Evolutionary conservation across 2,797 vertebrate species (phyloP).

Genomic region (Neosilurus mollespiculum): DNA sequence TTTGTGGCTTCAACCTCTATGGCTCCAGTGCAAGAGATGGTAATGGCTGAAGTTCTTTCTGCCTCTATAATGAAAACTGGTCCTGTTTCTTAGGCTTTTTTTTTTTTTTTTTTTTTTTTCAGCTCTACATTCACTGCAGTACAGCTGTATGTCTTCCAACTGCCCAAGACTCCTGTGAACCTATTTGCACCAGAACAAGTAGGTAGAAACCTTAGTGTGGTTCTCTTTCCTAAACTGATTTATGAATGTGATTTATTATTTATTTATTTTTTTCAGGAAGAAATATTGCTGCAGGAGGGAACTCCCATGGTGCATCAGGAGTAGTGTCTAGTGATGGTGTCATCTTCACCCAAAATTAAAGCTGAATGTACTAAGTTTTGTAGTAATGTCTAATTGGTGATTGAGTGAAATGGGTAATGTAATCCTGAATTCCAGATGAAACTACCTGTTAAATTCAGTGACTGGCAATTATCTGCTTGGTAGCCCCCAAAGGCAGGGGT

Average conservation of each 20-base stretch:
- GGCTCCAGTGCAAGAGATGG: constrained; percentile 44
- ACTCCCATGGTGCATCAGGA: background rate
- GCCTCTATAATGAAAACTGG: background rate
- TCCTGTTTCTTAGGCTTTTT: background rate
- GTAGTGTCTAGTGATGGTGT: constrained; percentile 61
- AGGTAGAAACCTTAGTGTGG: constrained; percentile 10
- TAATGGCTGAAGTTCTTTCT: constrained; percentile 32
- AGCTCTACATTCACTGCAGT: constrained; percentile 71
- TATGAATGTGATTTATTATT: background rate
- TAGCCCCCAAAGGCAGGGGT: no score
- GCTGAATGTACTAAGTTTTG: background rate
- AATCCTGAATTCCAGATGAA: no score
- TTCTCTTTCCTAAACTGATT: background rate
- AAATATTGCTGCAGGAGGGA: constrained; percentile 37
- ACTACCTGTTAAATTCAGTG: no score
- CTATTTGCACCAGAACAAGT: constrained; percentile 65
- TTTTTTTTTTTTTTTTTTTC: background rate
- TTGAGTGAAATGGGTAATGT: no score
- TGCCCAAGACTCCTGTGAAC: constrained; percentile 58
- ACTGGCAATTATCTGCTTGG: no score
- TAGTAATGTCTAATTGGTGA: background rate
- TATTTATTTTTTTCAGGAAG: constrained; percentile 55
- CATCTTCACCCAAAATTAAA: constrained; percentile 24
- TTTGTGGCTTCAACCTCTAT: constrained; percentile 59
- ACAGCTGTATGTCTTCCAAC: constrained; percentile 61